Evolutionary conservation across 2,888 invertebrate genomes (phyloP), one percentile per base, ranked within the genome.

Genomic region (Sesamia inferens): DNA sequence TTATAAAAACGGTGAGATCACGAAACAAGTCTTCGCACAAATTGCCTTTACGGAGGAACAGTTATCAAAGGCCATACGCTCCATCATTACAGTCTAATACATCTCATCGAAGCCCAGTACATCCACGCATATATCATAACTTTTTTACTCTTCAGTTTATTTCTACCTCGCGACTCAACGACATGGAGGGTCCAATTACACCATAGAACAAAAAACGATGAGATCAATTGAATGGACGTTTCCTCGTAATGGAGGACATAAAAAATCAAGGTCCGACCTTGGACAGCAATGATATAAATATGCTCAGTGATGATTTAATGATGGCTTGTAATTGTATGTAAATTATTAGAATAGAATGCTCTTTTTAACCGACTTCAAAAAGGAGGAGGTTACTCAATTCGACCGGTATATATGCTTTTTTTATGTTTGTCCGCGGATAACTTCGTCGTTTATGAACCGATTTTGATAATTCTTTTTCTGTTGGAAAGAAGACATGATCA

Each of bases 231-330:
- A 77, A 73, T 54, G 61, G 73, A 57, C 58, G 82, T 81, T 90
- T 88, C 89, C 87, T 88, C 61, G 81, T 88, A 79, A 66, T 71
- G 63, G 39, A 24, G 71, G 68, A 51, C 76, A 81, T 81, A 71
- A 77, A 77, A 76, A 78, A 79, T 84, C 85, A 88, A 87, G 88
- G 78, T 68, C 78, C 48, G 77, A 77, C 85, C 85, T 85, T 83
- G 68, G 39, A 58, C 7, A 66, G 48, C 39, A 48, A 65, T 72
- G 31, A 24, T 66, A 61, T 54, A 65, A 65, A 79, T 62, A 65
- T 72, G 16, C 31, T 42, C 47, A 19, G 24, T 42, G 71, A 82
- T 71, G 58, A 31, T 42, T 67, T 64, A 77, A 77, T 79, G 48
- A 11, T 42, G 16, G 16, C 2, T 8, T 24, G 24, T 69, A 44